These are phyloP conservation scores for Gallinago undulata DNA, from an alignment of 2,113 vertebrate genomes.

Conservation along the genomic window DNA sequence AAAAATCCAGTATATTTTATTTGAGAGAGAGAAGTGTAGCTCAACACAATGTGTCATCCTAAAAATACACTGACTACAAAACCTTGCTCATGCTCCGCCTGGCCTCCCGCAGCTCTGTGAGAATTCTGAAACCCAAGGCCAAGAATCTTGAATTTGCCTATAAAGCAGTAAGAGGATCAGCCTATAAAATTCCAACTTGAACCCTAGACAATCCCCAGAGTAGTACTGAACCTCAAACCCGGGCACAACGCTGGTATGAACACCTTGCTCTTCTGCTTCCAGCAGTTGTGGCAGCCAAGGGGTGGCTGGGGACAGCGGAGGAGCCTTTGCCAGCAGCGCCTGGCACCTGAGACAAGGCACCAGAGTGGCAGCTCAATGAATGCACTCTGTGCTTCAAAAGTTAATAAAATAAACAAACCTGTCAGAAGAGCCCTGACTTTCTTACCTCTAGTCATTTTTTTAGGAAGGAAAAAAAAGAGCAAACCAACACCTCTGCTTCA, in stretches of 20 bases:
- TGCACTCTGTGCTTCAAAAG: background rate
- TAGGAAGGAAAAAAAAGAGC: background rate
- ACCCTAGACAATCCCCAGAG: background rate
- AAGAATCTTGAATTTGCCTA: background rate
- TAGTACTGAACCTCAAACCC: background rate
- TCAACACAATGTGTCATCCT: background rate
- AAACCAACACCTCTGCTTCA: background rate
- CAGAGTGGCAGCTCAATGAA: background rate
- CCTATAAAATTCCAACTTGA: background rate
- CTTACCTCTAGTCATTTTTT: background rate
- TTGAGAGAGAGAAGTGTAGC: background rate
- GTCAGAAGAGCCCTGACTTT: background rate
- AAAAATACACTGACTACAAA: conserved; percentile 20
- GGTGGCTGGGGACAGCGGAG: background rate
- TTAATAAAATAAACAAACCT: conserved; percentile 28
- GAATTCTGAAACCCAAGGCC: background rate
- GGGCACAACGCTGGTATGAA: background rate
- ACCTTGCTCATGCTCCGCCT: background rate
- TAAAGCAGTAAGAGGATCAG: background rate
- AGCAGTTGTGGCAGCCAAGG: background rate
- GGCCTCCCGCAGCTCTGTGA: background rate
- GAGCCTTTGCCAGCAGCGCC: background rate
- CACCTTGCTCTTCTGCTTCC: background rate
- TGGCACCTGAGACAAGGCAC: background rate
- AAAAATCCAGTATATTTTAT: background rate